Base-by-base conservation (phyloP, 1,140 invertebrate genomes). In the Drosophila arawakana region DNA sequence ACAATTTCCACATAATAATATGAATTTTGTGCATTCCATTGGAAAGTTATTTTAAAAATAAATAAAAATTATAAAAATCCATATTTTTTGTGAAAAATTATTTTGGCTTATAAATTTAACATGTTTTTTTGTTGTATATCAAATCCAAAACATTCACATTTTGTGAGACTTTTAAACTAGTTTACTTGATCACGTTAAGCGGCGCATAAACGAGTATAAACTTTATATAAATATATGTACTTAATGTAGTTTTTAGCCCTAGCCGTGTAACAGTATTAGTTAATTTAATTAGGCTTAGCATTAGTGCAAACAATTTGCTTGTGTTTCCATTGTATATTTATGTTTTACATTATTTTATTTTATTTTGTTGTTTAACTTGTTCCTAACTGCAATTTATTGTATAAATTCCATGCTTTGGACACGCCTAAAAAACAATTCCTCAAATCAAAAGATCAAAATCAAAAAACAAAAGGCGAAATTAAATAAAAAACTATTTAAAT, bases 241-340 rank as follows among this genome's bases (percentile, higher is more conserved):
- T 74, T 74, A 57, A 63, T 39, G 59, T 75, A 75, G 73, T 37
- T 46, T 7, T 46, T 71, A 75, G 73, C n/a, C 18, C 50, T 85
- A 86, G 84, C 76, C 78, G 81, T 86, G 78, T 83, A 88, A 89
- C 84, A 89, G 84, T 89, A 89, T 89, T 89, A 89, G 84, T 84
- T 89, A 89, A 89, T 89, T 89, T 63, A 89, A 88, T 89, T 88
- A 80, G 85, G 71, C 68, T 73, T 89, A 88, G 80, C 21, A 50
- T 47, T 74, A 76, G 69, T 68, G 62, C 62, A 63, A 68, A 52
- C 59, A 63, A 60, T 70, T 69, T 71, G 59, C 73, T 71, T 55
- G 25, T 73, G 43, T 74, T 69, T 47, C 63, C 39, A 73, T 70
- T 68, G 21, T 43, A 15, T 43, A 35, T 68, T 21, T 39, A 44